A percentile compares a stretch with the other conserved stretches of the same genome.
Conservation (phyloP, 2,113 vertebrate species). For the Eulemur macaco region DNA sequence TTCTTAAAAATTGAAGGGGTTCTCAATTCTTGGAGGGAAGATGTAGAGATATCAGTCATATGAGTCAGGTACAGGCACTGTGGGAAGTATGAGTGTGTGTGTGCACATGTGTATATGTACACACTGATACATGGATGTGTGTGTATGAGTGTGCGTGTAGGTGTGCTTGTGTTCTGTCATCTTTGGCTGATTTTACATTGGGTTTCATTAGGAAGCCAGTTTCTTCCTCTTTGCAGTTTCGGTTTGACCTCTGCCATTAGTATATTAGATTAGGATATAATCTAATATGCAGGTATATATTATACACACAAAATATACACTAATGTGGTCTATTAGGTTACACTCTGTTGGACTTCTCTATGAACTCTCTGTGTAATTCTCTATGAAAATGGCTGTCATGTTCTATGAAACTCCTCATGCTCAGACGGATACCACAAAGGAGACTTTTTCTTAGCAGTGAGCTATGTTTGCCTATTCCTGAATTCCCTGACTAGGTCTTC, state of each 20-base stretch:
- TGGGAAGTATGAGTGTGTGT: not conserved
- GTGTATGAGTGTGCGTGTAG: not conserved
- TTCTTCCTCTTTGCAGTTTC: conserved; percentile 55
- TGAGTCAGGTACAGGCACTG: not conserved
- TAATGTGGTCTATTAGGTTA: conserved; percentile 61
- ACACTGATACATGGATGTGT: not conserved
- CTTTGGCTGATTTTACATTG: conserved; percentile 5
- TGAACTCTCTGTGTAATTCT: conserved; percentile 55
- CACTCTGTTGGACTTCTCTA: conserved; percentile 26
- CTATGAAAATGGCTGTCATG: conserved; percentile 51
- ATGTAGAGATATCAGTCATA: not conserved
- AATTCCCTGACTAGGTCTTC: not conserved
- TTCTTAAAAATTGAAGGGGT: not conserved
- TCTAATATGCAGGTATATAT: conserved; percentile 65
- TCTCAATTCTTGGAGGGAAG: not conserved
- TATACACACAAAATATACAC: conserved; percentile 55
- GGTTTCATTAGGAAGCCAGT: conserved; percentile 42
- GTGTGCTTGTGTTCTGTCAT: not conserved
- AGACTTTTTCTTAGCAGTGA: not conserved
- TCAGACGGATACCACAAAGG: conserved; percentile 4
- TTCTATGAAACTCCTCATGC: conserved; percentile 52
- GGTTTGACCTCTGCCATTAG: conserved; percentile 57
- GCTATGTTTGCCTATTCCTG: not conserved
- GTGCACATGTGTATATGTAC: not conserved
- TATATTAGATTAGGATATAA: conserved; percentile 70